Conservation (phyloP, 2,888 invertebrate genomes). For the Lysandra coridon region DNA sequence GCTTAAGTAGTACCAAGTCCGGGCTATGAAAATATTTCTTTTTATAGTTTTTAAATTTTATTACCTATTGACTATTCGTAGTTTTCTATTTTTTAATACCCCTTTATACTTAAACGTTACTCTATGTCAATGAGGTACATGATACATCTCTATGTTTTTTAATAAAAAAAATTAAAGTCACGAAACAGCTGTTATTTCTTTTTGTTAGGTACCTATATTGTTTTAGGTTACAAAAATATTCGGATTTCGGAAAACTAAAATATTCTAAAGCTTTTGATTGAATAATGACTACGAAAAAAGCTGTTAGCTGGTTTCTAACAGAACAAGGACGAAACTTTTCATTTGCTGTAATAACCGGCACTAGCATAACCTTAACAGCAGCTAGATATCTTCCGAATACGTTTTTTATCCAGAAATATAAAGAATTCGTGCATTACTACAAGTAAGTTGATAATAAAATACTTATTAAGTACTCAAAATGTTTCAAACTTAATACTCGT, state of each 20-base stretch:
- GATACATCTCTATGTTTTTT: too few relatives aligned
- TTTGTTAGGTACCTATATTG: too few relatives aligned
- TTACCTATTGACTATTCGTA: too few relatives aligned
- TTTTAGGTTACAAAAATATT: neutral
- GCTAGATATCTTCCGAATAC: constrained; percentile 82
- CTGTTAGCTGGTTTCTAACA: constrained; percentile 78
- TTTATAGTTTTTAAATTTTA: too few relatives aligned
- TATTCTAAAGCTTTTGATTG: neutral
- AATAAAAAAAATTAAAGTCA: too few relatives aligned
- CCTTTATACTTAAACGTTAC: too few relatives aligned
- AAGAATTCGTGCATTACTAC: constrained; percentile 83
- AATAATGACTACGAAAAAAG: constrained; percentile 57
- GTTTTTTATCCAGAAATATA: constrained; percentile 80
- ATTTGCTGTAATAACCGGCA: constrained; percentile 67
- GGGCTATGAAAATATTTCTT: too few relatives aligned
- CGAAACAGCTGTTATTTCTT: constrained; percentile 3
- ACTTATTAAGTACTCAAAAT: constrained; percentile 30
- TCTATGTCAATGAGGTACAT: too few relatives aligned
- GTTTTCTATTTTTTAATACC: too few relatives aligned
- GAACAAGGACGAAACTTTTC: constrained; percentile 76
- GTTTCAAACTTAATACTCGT: too few relatives aligned
- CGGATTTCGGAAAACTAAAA: neutral
- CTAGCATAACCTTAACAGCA: constrained; percentile 72
- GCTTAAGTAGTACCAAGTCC: too few relatives aligned
- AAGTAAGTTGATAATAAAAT: constrained; percentile 56